phyloP scores from a whole-genome alignment of 2,797 vertebrate genomes.

The Enteromius argenteus region DNA sequence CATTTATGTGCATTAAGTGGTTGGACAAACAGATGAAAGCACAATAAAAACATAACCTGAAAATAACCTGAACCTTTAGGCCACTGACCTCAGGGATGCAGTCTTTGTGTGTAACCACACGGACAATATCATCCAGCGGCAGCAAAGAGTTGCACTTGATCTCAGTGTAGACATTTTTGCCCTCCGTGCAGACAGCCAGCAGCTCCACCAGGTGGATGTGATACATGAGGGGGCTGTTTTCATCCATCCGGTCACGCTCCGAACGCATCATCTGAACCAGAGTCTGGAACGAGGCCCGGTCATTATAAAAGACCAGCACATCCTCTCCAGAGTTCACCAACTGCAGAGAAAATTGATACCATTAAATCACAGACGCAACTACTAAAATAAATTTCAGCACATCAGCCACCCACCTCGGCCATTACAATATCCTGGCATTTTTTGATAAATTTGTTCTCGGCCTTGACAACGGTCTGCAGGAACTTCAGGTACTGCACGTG shows the following conservation, averaged over 20 bases:
- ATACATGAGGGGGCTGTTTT: slow-evolving; percentile 96
- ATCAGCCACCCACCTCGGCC: slow-evolving; percentile 87
- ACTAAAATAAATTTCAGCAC: background rate
- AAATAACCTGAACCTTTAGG: background rate
- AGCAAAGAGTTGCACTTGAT: slow-evolving; percentile 98
- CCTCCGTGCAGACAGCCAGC: slow-evolving; percentile 95
- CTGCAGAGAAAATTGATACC: slow-evolving; percentile 67
- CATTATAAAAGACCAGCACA: slow-evolving; percentile 97
- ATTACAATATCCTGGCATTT: slow-evolving; percentile 99
- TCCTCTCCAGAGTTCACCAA: slow-evolving; percentile 97
- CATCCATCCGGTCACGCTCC: slow-evolving; percentile 94
- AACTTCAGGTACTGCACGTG: slow-evolving; percentile 98
- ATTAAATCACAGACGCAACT: background rate
- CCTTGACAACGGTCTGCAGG: slow-evolving; percentile 98
- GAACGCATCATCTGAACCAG: slow-evolving; percentile 99
- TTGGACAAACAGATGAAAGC: background rate
- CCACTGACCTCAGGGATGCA: slow-evolving; percentile 94
- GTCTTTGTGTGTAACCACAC: slow-evolving; percentile 96
- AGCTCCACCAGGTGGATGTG: slow-evolving; percentile 98
- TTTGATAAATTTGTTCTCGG: slow-evolving; percentile 97
- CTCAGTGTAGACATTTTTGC: slow-evolving; percentile 98
- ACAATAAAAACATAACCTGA: too few relatives aligned
- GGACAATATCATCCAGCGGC: slow-evolving; percentile 96
- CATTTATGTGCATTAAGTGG: background rate
- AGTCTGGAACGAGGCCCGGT: slow-evolving; percentile 97